Percentiles rank a stretch among this genome's conserved stretches.
These are phyloP conservation scores for Leptocoma aspasia DNA, from an alignment of 2,113 vertebrate species.

Conservation along the genomic window DNA sequence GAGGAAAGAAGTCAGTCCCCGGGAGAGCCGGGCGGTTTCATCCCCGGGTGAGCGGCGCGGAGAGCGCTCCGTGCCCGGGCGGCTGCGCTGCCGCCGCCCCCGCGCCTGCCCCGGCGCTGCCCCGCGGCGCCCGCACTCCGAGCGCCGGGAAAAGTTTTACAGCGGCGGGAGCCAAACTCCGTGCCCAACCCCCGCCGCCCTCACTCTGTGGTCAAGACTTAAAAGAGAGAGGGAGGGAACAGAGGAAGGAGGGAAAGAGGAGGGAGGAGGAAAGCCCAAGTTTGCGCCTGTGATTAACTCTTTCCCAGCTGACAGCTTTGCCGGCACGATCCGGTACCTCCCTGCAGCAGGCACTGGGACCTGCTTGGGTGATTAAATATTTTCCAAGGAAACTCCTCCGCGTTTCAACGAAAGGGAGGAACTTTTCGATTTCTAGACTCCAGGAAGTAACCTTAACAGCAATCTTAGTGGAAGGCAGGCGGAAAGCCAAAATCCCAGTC, in stretches of 20 bases:
- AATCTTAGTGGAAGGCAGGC: neutral
- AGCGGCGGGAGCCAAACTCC: neutral
- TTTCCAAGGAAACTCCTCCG: neutral
- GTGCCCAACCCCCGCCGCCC: conserved; percentile 23
- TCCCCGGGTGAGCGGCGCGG: neutral
- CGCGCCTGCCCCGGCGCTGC: neutral
- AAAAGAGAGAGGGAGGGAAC: conserved; percentile 42
- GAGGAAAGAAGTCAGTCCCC: conserved; percentile 69
- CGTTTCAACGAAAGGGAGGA: neutral
- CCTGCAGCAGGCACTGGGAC: neutral
- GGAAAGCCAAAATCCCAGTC: neutral
- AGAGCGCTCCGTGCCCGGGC: neutral
- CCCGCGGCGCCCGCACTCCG: neutral
- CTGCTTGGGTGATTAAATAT: neutral
- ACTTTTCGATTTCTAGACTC: neutral
- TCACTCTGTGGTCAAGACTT: conserved; percentile 58
- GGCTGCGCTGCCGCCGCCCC: neutral
- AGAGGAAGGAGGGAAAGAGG: conserved; percentile 30
- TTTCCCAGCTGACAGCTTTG: neutral
- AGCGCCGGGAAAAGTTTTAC: conserved; percentile 10
- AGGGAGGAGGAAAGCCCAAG: conserved; percentile 38
- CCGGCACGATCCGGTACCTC: neutral
- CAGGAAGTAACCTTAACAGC: neutral
- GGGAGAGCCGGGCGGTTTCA: conserved; percentile 33
- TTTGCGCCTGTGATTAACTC: conserved; percentile 21